These are phyloP conservation scores for Urocitellus parryii DNA, from an alignment of 2,113 vertebrate genomes.

Conservation along the genomic window DNA sequence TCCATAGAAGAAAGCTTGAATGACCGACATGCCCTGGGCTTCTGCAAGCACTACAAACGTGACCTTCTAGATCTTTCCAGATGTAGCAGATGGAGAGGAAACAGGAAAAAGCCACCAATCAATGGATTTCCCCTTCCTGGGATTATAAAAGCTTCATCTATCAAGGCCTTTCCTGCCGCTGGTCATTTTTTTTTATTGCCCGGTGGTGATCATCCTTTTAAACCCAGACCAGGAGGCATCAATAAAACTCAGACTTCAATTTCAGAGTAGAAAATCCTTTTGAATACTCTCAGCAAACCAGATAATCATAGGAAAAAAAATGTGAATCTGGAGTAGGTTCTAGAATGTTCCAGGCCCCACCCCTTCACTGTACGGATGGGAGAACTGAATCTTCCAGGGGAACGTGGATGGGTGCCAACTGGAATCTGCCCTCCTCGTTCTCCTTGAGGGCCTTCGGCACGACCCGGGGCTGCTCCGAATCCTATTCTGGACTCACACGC, in stretches of 20 bases:
- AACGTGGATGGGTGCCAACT: neutral
- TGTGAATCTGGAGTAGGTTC: neutral
- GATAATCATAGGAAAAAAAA: neutral
- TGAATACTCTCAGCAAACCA: neutral
- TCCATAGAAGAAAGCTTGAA: neutral
- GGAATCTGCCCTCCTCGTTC: neutral
- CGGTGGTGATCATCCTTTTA: neutral
- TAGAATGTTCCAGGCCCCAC: neutral
- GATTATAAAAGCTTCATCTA: neutral
- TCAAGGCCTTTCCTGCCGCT: neutral
- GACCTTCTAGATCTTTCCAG: neutral
- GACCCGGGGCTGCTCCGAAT: neutral
- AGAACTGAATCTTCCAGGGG: neutral
- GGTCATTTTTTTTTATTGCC: neutral
- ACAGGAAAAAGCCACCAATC: neutral
- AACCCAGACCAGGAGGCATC: neutral
- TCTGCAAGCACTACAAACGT: neutral
- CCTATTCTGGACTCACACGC: constrained; percentile 69
- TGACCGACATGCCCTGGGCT: neutral
- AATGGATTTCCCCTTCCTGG: neutral
- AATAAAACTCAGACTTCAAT: neutral
- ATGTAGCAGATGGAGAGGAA: neutral
- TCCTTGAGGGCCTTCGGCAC: neutral
- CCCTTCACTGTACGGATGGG: rapidly evolving
- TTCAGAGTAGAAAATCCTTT: neutral